phyloP scores from a whole-genome alignment of 1,140 invertebrate species.

The Asbolus verrucosus region DNA sequence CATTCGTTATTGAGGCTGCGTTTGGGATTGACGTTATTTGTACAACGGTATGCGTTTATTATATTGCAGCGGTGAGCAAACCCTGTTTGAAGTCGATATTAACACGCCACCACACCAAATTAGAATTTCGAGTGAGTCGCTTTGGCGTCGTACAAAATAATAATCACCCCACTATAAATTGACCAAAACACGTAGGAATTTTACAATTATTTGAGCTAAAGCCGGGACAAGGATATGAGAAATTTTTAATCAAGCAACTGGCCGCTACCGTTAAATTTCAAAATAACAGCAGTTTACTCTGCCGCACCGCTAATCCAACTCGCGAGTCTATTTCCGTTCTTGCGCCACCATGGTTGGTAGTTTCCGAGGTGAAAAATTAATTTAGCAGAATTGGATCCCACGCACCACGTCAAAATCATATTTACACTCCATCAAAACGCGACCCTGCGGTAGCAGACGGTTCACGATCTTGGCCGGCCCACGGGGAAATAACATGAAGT shows the following conservation, averaged over 20 bases:
- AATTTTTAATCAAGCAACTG: constrained; percentile 43
- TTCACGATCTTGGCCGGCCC: constrained; percentile 49
- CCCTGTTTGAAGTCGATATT: constrained; percentile 33
- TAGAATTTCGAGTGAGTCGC: constrained; percentile 39
- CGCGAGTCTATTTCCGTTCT: not conserved
- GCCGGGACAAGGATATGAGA: constrained; percentile 1
- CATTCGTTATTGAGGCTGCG: constrained; percentile 20
- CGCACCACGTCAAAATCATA: constrained; percentile 33
- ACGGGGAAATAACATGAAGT: constrained; percentile 61
- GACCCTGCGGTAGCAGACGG: constrained; percentile 37
- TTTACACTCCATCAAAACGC: constrained; percentile 48
- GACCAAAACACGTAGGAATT: constrained; percentile 46
- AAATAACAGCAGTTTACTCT: too few relatives aligned
- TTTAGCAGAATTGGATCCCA: constrained; percentile 22
- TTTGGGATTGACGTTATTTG: constrained; percentile 30
- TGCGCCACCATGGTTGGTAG: constrained; percentile 13
- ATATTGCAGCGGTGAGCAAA: constrained; percentile 35
- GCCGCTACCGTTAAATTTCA: constrained; percentile 42
- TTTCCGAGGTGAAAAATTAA: constrained; percentile 35
- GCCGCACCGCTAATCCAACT: too few relatives aligned
- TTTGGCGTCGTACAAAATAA: constrained; percentile 37
- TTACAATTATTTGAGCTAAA: constrained; percentile 44
- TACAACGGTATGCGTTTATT: constrained; percentile 36
- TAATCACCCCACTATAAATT: constrained; percentile 40
- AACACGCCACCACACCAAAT: constrained; percentile 28